phyloP scores from a whole-genome alignment of 1,140 invertebrate genomes.

The Triops cancriformis region DNA sequence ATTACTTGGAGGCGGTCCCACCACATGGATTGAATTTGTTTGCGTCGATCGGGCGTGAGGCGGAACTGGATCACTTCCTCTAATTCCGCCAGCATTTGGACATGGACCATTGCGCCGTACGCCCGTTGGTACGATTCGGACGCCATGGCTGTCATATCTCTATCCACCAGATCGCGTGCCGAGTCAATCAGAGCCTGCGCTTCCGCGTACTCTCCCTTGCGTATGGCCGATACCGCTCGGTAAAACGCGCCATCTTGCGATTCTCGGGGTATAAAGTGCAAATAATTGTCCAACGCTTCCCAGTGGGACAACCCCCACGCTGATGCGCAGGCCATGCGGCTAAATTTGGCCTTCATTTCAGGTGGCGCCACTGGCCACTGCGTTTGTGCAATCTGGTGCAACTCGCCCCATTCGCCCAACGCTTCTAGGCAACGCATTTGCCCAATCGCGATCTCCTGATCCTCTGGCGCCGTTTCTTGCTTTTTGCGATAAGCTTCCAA shows the following conservation, averaged over 20 bases:
- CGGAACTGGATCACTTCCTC: constrained; percentile 98
- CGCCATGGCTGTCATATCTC: constrained; percentile 93
- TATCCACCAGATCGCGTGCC: constrained; percentile 87
- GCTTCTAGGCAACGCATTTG: constrained; percentile 96
- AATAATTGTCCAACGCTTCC: constrained; percentile 75
- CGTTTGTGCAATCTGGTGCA: constrained; percentile 17
- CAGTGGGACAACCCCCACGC: constrained; percentile 90
- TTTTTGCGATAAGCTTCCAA: constrained; percentile 67
- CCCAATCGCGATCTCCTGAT: constrained; percentile 77
- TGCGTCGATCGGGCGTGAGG: constrained; percentile 73
- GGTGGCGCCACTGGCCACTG: constrained; percentile 30
- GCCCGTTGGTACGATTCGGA: constrained; percentile 95
- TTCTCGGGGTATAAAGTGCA: constrained; percentile 66
- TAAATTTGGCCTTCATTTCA: constrained; percentile 71
- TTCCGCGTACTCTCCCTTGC: constrained; percentile 62
- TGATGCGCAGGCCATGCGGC: constrained; percentile 83
- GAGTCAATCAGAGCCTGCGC: constrained; percentile 70
- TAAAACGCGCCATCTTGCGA: constrained; percentile 93
- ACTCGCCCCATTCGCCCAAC: constrained; percentile 81
- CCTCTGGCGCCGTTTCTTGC: constrained; percentile 41
- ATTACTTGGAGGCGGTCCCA: constrained; percentile 73
- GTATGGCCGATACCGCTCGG: constrained; percentile 81
- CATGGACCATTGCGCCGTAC: constrained; percentile 94
- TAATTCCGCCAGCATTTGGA: constrained; percentile 91
- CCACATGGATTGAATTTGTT: constrained; percentile 84